Conservation (phyloP, 2,113 vertebrate genomes). For the Apaloderma vittatum region DNA sequence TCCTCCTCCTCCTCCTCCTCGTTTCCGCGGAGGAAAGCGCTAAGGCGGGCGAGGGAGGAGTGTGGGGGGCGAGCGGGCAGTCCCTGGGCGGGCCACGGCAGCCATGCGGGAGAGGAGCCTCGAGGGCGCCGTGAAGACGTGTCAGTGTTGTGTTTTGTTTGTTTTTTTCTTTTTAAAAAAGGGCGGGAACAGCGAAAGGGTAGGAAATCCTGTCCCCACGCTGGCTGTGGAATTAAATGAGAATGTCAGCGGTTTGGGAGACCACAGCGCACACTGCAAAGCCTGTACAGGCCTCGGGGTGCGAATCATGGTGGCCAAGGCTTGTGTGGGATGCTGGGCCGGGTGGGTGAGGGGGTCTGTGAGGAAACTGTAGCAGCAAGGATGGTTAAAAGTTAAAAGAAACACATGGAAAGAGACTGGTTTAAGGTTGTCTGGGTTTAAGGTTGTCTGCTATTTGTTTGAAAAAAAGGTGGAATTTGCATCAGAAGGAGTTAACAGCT, state of each 20-base stretch:
- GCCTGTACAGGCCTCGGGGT: background rate
- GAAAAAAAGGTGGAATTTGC: background rate
- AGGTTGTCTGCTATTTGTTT: background rate
- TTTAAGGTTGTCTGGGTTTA: background rate
- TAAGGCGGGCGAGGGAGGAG: background rate
- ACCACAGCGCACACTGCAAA: accelerated
- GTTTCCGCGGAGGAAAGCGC: background rate
- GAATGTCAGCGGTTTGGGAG: accelerated
- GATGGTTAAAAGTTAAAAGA: too few relatives aligned
- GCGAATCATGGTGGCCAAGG: background rate
- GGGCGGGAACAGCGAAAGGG: background rate
- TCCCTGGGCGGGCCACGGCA: too few relatives aligned
- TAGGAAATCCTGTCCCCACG: background rate
- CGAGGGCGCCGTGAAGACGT: accelerated
- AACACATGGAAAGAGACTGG: too few relatives aligned
- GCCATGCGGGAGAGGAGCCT: too few relatives aligned
- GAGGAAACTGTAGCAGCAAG: background rate
- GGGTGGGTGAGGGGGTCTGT: background rate
- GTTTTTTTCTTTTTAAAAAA: too few relatives aligned
- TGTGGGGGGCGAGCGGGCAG: background rate
- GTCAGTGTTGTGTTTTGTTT: too few relatives aligned
- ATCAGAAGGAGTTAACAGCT: background rate
- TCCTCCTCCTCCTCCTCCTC: too few relatives aligned
- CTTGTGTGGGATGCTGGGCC: too few relatives aligned
- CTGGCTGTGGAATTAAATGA: background rate